Evolutionary conservation across 92 coral and sea anemone species (phyloP), one percentile per base, ranked within the genome.

Genomic region (Siderastrea siderea): DNA sequence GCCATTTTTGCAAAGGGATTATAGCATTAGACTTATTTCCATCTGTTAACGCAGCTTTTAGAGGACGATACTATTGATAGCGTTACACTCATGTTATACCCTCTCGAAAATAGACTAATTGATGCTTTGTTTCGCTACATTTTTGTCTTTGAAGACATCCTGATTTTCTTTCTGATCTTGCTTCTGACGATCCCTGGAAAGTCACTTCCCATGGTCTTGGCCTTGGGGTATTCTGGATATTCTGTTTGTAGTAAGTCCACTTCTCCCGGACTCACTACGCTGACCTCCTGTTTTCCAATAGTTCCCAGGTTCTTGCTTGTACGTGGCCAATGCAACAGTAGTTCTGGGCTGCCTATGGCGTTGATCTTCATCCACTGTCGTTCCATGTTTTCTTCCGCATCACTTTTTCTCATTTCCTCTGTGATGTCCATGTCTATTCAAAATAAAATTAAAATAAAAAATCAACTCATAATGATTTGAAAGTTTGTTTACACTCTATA

Each of bases 231-330:
- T 2, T 86, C 91, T 3, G 98, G 99, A 75, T 87, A 96, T 61
- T 98, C 98, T 4, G 96, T 98, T 77, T 96, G 98, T 51, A 98
- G 88, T 58, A 98, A 82, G 69, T 98, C 98, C 43, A 96, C 93
- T 77, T 94, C 92, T 55, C 93, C 92, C 1, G 96, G 95, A 61
- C 95, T 92, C 15, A 98, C 90, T 6, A 94, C 66, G 84, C 99
- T 98, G 69, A 98, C 80, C 53, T 91, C 74, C 84, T 98, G 99
- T 3, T 87, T 75, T 7, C 93, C 92, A 8, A 91, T 79, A 47
- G 83, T 50, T 6, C 97, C 99, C 65, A 92, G 62, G 6, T 81
- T 68, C 53, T 85, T 94, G 77, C 93, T 94, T 3, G 93, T 77
- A 8, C 74, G 92, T 7, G 98, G 94, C 95, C 95, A 93, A 60